Percentiles rank a stretch among this genome's conserved stretches.
Evolutionary conservation across 2,888 invertebrate genomes (phyloP).

Genomic region (Acleris literana): DNA sequence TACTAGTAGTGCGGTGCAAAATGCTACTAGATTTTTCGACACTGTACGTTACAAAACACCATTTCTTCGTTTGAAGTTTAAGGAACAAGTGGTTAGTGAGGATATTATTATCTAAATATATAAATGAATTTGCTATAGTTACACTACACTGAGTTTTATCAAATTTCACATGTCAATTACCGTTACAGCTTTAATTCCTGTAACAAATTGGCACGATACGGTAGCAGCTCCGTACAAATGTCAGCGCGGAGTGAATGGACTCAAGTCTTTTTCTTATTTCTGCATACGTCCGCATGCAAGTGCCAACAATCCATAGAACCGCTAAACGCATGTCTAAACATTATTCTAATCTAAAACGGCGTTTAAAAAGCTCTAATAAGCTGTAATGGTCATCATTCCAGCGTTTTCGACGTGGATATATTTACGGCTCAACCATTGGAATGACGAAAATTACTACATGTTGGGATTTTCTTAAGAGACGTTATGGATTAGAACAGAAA

Average conservation of each 20-base stretch:
- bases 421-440: slow-evolving; percentile 1
- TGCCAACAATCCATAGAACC: slow-evolving; percentile 71
- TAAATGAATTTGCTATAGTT: too few relatives aligned
- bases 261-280: slow-evolving; percentile 73
- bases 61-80: too few relatives aligned
- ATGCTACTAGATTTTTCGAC: too few relatives aligned
- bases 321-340: slow-evolving; percentile 46
- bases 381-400: neutral
- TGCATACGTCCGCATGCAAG: slow-evolving; percentile 74
- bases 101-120: too few relatives aligned
- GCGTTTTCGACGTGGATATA: neutral
- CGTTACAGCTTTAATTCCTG: slow-evolving; percentile 46
- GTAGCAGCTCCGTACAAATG: slow-evolving; percentile 64
- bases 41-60: too few relatives aligned
- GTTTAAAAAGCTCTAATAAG: neutral
- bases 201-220: slow-evolving; percentile 68
- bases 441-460: slow-evolving; percentile 13
- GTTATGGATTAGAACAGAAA: slow-evolving; percentile 29
- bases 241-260: slow-evolving; percentile 80
- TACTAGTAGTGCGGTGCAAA: neutral
- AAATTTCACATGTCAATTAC: slow-evolving; percentile 16
- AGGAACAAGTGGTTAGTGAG: too few relatives aligned
- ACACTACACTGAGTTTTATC: neutral
- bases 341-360: neutral
- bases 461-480: slow-evolving; percentile 27